A percentile compares a stretch with the other conserved stretches of the same genome.
These are phyloP conservation scores for Eupeodes corollae DNA, from an alignment of 1,140 invertebrate genomes.

Conservation along the genomic window DNA sequence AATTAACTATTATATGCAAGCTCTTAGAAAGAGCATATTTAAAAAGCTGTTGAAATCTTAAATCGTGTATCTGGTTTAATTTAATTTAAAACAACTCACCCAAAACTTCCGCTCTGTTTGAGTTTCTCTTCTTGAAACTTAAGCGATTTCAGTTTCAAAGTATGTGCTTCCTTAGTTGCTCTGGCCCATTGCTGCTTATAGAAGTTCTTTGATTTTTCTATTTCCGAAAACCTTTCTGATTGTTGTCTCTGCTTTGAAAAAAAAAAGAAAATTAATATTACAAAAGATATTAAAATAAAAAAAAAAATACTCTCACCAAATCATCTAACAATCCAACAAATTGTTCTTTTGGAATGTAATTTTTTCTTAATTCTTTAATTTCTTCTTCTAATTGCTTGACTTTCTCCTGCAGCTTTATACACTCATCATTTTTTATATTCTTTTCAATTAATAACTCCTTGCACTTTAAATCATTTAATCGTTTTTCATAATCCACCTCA, in stretches of 20 bases:
- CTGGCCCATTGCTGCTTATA: slow-evolving; percentile 23
- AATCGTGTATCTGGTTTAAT: too few relatives aligned
- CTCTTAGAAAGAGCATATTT: too few relatives aligned
- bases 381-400: slow-evolving; percentile 17
- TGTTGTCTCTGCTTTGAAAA: slow-evolving; percentile 9
- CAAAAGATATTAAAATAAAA: too few relatives aligned
- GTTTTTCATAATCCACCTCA: slow-evolving; percentile 8
- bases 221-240: slow-evolving; percentile 10
- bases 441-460: slow-evolving; percentile 11
- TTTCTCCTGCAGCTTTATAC: slow-evolving; percentile 13
- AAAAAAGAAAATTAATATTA: too few relatives aligned
- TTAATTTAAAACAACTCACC: too few relatives aligned
- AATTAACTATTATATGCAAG: too few relatives aligned
- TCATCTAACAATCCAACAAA: slow-evolving; percentile 11
- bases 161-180: slow-evolving; percentile 12
- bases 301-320: slow-evolving; percentile 8
- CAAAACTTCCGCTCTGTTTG: too few relatives aligned
- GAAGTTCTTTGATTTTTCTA: slow-evolving; percentile 17
- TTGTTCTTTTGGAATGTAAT: slow-evolving; percentile 1
- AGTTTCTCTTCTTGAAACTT: slow-evolving; percentile 1
- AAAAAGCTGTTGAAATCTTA: too few relatives aligned
- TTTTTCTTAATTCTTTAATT: slow-evolving; percentile 6
- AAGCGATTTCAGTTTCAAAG: slow-evolving; percentile 14
- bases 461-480: slow-evolving; percentile 12
- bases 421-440: slow-evolving; percentile 15